Conservation (phyloP, 2,113 vertebrate genomes). For the Cinclus mexicanus region DNA sequence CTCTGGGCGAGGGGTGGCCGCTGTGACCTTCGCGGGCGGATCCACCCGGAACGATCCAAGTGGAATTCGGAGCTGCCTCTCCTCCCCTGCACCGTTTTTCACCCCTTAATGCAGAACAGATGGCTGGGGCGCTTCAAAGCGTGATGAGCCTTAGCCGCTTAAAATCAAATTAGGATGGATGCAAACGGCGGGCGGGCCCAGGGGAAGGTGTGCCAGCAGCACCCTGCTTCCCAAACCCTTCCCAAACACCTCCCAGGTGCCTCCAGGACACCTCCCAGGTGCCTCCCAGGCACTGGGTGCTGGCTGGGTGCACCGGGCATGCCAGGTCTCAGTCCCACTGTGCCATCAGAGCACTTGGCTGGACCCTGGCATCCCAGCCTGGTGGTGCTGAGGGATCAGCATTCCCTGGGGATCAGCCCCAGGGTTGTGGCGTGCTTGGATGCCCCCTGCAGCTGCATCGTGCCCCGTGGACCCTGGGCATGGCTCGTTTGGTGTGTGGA, state of each 20-base stretch:
- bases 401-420: fast-evolving
- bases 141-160: constrained; percentile 49
- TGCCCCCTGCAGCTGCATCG: fast-evolving
- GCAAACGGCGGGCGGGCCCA: background rate
- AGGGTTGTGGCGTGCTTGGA: fast-evolving
- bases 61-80: background rate
- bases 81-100: background rate
- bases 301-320: fast-evolving
- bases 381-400: background rate
- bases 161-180: constrained; percentile 55
- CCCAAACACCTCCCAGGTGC: fast-evolving
- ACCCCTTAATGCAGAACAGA: constrained; percentile 37
- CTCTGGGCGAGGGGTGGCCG: background rate
- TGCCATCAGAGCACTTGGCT: fast-evolving
- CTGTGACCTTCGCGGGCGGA: background rate
- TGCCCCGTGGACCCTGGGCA: fast-evolving
- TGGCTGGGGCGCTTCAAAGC: constrained; percentile 40
- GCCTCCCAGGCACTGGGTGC: background rate
- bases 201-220: background rate
- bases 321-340: background rate
- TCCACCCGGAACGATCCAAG: background rate
- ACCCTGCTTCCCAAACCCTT: background rate
- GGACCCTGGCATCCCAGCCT: background rate
- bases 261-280: background rate
- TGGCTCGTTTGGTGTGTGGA: background rate